A percentile compares a stretch with the other conserved stretches of the same genome.
These are phyloP conservation scores for Poecilus cupreus DNA, from an alignment of 2,888 invertebrate species.

Conservation along the genomic window DNA sequence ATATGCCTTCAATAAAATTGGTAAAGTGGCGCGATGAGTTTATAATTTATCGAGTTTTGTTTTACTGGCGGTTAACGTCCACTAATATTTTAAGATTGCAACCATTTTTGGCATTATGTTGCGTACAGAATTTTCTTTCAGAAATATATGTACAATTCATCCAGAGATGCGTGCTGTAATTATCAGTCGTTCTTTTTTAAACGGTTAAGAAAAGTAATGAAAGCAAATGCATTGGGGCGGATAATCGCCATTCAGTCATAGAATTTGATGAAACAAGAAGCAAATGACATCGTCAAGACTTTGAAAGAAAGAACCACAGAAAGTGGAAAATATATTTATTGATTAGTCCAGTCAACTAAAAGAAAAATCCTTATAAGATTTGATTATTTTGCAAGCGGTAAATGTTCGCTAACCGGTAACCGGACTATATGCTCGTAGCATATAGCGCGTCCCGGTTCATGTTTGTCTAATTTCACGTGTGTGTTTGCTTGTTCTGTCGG, in stretches of 20 bases:
- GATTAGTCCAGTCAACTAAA: conserved; percentile 22
- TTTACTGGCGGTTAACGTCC: conserved; percentile 35
- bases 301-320: conserved; percentile 41
- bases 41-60: conserved; percentile 42
- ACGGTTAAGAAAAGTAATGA: conserved; percentile 14
- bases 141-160: conserved; percentile 19
- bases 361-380: no score
- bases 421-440: no score
- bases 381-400: conserved; percentile 2
- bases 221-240: conserved; percentile 43
- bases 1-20: conserved; percentile 11
- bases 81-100: conserved; percentile 31
- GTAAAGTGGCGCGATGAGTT: conserved; percentile 13
- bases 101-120: not conserved
- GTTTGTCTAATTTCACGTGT: conserved; percentile 37
- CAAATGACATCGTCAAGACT: conserved; percentile 43
- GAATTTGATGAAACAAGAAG: conserved; percentile 49
- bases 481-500: conserved; percentile 46
- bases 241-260: conserved; percentile 48
- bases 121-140: conserved; percentile 5
- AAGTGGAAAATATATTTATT: conserved; percentile 43
- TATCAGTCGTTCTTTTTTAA: conserved; percentile 24
- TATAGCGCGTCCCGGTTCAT: conserved; percentile 7
- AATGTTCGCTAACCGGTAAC: not conserved
- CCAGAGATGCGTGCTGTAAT: conserved; percentile 10